Percentiles rank a stretch among this genome's conserved stretches.
phyloP scores from a whole-genome alignment of 2,797 vertebrate species.

The Xenentodon cancila region DNA sequence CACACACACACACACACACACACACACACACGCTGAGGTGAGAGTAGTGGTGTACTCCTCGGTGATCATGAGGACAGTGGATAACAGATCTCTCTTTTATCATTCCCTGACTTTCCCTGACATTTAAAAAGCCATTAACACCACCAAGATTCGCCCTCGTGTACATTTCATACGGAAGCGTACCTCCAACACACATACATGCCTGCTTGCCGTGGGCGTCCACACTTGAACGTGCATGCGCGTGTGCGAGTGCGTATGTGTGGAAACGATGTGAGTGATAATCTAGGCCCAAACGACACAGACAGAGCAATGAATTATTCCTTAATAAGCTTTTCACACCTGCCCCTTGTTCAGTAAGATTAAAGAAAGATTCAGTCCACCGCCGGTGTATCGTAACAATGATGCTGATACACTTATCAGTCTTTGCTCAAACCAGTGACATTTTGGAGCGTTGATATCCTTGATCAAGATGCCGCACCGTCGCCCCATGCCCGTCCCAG shows the following conservation, averaged over 20 bases:
- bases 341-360: conserved; percentile 53
- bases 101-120: conserved; percentile 87
- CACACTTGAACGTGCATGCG: conserved; percentile 2
- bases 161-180: conserved; percentile 77
- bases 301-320: conserved; percentile 74
- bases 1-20: conserved; percentile 30
- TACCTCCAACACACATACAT: conserved; percentile 36
- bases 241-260: conserved; percentile 27
- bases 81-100: conserved; percentile 88
- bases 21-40: conserved; percentile 43
- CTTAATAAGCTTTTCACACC: conserved; percentile 75
- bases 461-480: conserved; percentile 57
- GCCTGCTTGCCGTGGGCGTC: conserved; percentile 52
- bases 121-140: conserved; percentile 90
- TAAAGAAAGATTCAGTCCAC: conserved; percentile 40
- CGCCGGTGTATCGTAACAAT: conserved; percentile 39
- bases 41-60: conserved; percentile 51
- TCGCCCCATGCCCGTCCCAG: conserved; percentile 5
- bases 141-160: conserved; percentile 74
- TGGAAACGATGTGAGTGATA: conserved; percentile 66
- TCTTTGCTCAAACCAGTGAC: not conserved
- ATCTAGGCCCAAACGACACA: conserved; percentile 72
- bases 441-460: conserved; percentile 56
- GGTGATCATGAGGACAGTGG: conserved; percentile 83
- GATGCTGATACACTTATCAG: conserved; percentile 32